A percentile compares a stretch with the other conserved stretches of the same genome.
These are phyloP conservation scores for Osmerus eperlanus DNA, from an alignment of 2,113 vertebrate genomes.

Conservation along the genomic window DNA sequence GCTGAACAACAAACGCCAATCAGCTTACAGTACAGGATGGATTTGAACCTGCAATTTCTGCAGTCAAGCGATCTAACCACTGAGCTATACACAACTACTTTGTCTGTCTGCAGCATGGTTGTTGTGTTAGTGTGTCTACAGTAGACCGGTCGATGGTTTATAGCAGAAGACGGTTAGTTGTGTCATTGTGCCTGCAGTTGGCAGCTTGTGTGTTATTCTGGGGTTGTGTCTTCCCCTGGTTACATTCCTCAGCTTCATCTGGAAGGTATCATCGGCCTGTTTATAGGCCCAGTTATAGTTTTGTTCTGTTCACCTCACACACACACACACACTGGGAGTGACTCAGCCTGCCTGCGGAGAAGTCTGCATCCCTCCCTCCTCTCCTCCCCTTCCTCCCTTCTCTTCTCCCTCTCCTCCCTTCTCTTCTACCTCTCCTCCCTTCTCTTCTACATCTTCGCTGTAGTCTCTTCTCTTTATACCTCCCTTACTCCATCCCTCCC, in stretches of 20 bases:
- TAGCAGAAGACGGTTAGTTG: neutral
- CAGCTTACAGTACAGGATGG: no score
- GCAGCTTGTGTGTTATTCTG: no score
- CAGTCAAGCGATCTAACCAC: no score
- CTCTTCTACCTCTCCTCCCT: neutral
- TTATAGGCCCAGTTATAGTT: slow-evolving; percentile 19
- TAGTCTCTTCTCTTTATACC: neutral
- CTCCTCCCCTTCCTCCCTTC: neutral
- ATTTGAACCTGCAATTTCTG: no score
- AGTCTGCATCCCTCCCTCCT: neutral
- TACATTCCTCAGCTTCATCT: slow-evolving; percentile 39
- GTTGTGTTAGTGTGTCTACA: no score
- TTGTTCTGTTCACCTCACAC: slow-evolving; percentile 32
- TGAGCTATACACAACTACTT: no score
- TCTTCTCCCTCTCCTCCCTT: slow-evolving; percentile 9
- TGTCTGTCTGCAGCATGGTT: no score
- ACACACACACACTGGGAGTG: neutral
- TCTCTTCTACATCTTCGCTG: neutral
- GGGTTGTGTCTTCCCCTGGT: neutral
- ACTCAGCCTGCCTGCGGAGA: slow-evolving; percentile 24
- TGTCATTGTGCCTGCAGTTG: neutral
- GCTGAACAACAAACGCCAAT: no score
- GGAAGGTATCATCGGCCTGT: slow-evolving; percentile 42
- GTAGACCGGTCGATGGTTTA: no score
- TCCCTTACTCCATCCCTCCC: neutral